Base-by-base conservation (phyloP, 2,888 invertebrate genomes). In the Eupithecia vulgata region DNA sequence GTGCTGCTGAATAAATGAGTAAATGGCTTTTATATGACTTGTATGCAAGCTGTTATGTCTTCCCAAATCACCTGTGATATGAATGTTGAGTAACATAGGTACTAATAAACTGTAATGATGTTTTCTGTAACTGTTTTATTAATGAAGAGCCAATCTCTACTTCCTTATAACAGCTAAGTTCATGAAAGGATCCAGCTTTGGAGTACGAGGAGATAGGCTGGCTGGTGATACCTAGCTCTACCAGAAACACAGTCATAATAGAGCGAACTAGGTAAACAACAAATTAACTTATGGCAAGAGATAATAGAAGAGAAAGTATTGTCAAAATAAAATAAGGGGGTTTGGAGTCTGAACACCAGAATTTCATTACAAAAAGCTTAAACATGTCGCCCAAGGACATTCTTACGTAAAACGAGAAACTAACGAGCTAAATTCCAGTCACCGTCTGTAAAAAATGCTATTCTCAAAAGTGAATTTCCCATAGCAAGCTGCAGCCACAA, bases 401-500 rank as follows among this genome's bases (percentile, higher is more conserved):
- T 64, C 37, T 65, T 65, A 37, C 40, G 65, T 25, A 65, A 61
- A 61, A 17, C 35, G 35, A 40, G 40, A 65, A 64, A 65, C 12
- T 37, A 45, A 34, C 57, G 71, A 74, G 66, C 71, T 68, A 71
- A 67, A 73, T 74, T 68, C 70, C 66, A 68, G 25, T 42, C 68
- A 71, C 67, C 61, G 70, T 12, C 37, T 37, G 61, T 57, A 66
- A 71, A 74, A 74, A 67, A 74, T 69, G 40, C 57, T 61, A 74
- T 42, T 68, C 67, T 57, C 67, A 71, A 71, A 69, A 69, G 67
- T 21, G 34, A 65, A 75, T 70, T 72, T 75, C 75, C 75, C 75
- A 75, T 72, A 70, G 61, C 70, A 72, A 59, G 72, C 70, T 72
- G n/a, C 61, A 69, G 67, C 66, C 21, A 67, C 76, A 75, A 75